Conservation (phyloP, 2,888 invertebrate genomes). For the Linnaemya vulpina region DNA sequence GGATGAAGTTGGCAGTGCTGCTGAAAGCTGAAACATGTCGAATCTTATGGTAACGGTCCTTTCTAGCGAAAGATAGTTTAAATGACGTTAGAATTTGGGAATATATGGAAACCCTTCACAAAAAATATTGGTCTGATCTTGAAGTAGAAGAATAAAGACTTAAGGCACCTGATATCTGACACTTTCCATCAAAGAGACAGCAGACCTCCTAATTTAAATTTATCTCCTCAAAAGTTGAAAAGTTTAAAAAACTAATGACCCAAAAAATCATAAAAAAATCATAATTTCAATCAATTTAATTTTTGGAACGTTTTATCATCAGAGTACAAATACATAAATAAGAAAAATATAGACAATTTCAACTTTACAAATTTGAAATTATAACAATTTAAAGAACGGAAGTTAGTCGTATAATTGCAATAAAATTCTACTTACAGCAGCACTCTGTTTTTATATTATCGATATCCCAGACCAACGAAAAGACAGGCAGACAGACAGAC, state of each 20-base stretch:
- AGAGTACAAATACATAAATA: not conserved
- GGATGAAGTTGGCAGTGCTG: too few relatives aligned
- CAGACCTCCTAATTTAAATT: too few relatives aligned
- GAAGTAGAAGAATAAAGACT: too few relatives aligned
- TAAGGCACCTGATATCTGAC: too few relatives aligned
- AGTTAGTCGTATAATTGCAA: slow-evolving; percentile 69
- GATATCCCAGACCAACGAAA: slow-evolving; percentile 39
- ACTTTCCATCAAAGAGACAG: too few relatives aligned
- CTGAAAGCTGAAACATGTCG: too few relatives aligned
- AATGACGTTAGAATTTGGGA: too few relatives aligned
- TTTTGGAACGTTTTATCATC: slow-evolving; percentile 13
- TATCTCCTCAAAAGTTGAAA: too few relatives aligned
- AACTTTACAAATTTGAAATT: slow-evolving; percentile 65
- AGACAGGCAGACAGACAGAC: not conserved
- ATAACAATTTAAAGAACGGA: slow-evolving; percentile 64
- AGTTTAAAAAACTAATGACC: not conserved
- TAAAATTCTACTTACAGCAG: slow-evolving; percentile 66
- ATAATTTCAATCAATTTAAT: slow-evolving; percentile 19
- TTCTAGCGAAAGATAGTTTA: too few relatives aligned
- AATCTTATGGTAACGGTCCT: too few relatives aligned
- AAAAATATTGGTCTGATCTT: too few relatives aligned
- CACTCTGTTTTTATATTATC: slow-evolving; percentile 55
- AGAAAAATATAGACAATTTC: slow-evolving; percentile 23
- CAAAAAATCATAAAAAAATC: not conserved
- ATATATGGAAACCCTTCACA: too few relatives aligned